Conservation (phyloP, 2,113 vertebrate genomes). For the Perccottus glenii region DNA sequence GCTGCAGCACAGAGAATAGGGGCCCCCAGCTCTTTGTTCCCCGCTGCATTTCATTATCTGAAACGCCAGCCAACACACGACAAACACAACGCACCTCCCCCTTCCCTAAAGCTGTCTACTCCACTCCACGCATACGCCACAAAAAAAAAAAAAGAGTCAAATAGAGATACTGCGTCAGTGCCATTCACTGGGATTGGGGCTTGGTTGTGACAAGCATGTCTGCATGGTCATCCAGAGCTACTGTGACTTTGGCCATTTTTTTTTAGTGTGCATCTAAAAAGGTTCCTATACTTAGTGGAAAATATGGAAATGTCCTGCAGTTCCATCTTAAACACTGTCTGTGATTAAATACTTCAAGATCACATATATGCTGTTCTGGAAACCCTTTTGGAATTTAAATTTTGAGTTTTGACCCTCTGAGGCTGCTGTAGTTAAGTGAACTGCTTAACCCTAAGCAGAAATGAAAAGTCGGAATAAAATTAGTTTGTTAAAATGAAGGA, state of each 20-base stretch:
- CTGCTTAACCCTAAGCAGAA: background rate
- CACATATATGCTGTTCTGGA: no score
- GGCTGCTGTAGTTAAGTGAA: background rate
- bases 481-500: no score
- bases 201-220: constrained; percentile 58
- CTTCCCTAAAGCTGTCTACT: constrained; percentile 76
- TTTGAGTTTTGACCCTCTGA: background rate
- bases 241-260: constrained; percentile 12
- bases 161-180: constrained; percentile 75
- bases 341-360: no score
- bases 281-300: background rate
- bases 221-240: constrained; percentile 63
- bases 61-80: constrained; percentile 76
- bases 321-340: no score
- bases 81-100: constrained; percentile 70
- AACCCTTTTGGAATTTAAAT: no score
- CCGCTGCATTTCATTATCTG: constrained; percentile 81
- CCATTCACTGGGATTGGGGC: constrained; percentile 67
- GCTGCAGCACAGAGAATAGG: constrained; percentile 78
- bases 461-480: background rate
- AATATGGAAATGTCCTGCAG: background rate
- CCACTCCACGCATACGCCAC: constrained; percentile 58
- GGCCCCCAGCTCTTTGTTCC: constrained; percentile 81
- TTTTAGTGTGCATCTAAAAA: constrained; percentile 18
- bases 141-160: constrained; percentile 60